These are phyloP conservation scores for Mus musculus DNA, from an alignment of 2,113 vertebrate species.

Conservation along the genomic window GRCm39 chr9:86654001-86654500, in stretches of 20 bases:
- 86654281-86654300: neutral
- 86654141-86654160: neutral
- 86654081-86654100: neutral
- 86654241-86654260: neutral
- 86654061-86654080: neutral
- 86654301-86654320: neutral
- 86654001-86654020: neutral
- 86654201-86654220: neutral
- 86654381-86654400: neutral
- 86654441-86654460: neutral
- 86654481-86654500: neutral
- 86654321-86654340: neutral
- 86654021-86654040: neutral
- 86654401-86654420: neutral
- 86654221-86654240: neutral
- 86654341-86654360: neutral
- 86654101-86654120: neutral
- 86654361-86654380: neutral
- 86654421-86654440: neutral
- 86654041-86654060: neutral
- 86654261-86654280: neutral
- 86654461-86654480: neutral
- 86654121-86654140: neutral
- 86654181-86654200: neutral
- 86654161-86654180: neutral